A percentile compares a stretch with the other conserved stretches of the same genome.
phyloP scores from a whole-genome alignment of 2,888 invertebrate species.

The Brenthis hecate region DNA sequence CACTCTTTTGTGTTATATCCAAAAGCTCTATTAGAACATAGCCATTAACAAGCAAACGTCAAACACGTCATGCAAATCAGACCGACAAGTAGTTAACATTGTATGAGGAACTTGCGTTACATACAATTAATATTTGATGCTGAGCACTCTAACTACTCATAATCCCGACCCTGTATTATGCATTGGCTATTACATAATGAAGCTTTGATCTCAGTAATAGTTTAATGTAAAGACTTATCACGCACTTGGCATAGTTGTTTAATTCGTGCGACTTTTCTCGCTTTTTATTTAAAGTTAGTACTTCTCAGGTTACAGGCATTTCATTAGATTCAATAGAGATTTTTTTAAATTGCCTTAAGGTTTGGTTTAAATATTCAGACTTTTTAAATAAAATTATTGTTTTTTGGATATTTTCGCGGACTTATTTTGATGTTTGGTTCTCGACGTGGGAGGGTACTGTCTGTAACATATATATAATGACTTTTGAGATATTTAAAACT shows the following conservation, averaged over 20 bases:
- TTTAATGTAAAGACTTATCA: neutral
- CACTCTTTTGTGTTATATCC: no score
- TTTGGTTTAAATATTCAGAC: no score
- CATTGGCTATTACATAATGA: conserved; percentile 36
- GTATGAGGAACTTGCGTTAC: conserved; percentile 24
- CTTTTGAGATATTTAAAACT: no score
- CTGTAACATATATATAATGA: no score
- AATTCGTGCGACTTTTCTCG: neutral
- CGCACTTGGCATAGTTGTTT: neutral
- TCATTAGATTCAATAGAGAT: no score
- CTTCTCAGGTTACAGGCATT: no score
- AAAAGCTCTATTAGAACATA: neutral
- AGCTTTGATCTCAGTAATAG: conserved; percentile 7
- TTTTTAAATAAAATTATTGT: no score
- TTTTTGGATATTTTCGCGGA: no score
- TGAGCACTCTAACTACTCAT: conserved; percentile 28
- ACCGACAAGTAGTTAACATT: conserved; percentile 21
- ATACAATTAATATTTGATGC: conserved; percentile 39
- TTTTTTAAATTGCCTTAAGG: no score
- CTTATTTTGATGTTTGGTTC: no score
- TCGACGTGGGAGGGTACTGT: no score
- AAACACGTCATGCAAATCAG: conserved; percentile 15
- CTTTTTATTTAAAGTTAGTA: no score
- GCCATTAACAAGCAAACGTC: conserved; percentile 1
- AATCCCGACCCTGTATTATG: conserved; percentile 35